These are phyloP conservation scores for Notothenia coriiceps DNA, from an alignment of 2,113 vertebrate genomes.

Conservation along the genomic window DNA sequence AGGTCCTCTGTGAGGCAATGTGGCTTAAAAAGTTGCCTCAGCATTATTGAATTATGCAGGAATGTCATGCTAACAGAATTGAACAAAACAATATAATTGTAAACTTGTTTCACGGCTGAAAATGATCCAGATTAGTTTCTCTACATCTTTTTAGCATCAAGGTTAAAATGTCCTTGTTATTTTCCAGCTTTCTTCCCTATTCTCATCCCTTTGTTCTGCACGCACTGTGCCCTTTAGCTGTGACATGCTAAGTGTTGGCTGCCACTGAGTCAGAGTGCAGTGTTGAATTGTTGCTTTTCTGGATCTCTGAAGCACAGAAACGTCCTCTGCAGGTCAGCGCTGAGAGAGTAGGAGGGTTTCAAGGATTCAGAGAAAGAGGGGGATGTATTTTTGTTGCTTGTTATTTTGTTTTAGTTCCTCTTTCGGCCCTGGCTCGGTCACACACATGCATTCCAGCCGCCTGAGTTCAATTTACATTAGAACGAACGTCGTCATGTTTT, in stretches of 20 bases:
- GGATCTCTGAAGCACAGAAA: constrained; percentile 20
- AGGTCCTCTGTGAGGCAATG: neutral
- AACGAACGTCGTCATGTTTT: constrained; percentile 57
- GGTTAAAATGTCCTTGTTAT: neutral
- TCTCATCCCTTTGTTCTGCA: neutral
- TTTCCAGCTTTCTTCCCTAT: neutral
- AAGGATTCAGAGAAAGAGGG: constrained; percentile 27
- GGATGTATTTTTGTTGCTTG: constrained; percentile 1
- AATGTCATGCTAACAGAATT: neutral
- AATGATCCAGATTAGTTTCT: neutral
- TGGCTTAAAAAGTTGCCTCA: neutral
- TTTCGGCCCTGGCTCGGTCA: neutral
- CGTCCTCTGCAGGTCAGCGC: constrained; percentile 59
- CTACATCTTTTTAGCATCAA: neutral
- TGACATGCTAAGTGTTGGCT: constrained; percentile 10
- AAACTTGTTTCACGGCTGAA: neutral
- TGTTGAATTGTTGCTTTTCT: constrained; percentile 28
- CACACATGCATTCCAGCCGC: neutral
- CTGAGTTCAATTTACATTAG: constrained; percentile 33
- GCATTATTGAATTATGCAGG: neutral
- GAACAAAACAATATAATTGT: neutral
- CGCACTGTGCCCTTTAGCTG: neutral
- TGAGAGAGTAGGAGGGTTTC: constrained; percentile 20
- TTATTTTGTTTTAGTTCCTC: constrained; percentile 9
- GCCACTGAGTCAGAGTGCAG: constrained; percentile 50